A percentile compares a stretch with the other conserved stretches of the same genome.
Evolutionary conservation across 2,888 invertebrate species (phyloP).

Genomic region (Acrobasis repandana): DNA sequence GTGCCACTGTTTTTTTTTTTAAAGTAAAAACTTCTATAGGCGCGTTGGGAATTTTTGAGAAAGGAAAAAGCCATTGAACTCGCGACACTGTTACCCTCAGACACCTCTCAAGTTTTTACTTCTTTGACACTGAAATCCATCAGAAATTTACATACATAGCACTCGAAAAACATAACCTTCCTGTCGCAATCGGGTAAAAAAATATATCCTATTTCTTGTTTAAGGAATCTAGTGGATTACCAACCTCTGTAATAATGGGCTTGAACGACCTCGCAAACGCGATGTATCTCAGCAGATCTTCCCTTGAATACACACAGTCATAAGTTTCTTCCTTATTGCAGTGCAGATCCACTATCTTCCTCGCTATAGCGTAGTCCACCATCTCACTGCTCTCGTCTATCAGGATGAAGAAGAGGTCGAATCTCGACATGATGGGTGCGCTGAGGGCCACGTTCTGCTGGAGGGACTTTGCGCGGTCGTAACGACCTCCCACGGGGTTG

Average conservation of each 20-base stretch:
- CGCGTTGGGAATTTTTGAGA: too few species aligned
- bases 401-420: slow-evolving; percentile 98
- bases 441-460: slow-evolving; percentile 97
- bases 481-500: slow-evolving; percentile 98
- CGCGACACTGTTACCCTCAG: too few species aligned
- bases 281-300: slow-evolving; percentile 97
- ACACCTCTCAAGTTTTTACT: too few species aligned
- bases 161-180: too few species aligned
- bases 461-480: slow-evolving; percentile 96
- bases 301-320: slow-evolving; percentile 91
- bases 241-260: slow-evolving; percentile 90
- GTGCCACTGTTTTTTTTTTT: too few species aligned
- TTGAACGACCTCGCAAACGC: slow-evolving; percentile 98
- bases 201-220: too few species aligned
- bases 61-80: too few species aligned
- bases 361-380: slow-evolving; percentile 97
- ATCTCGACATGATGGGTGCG: slow-evolving; percentile 99
- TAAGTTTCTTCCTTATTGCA: slow-evolving; percentile 91
- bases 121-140: too few species aligned
- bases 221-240: slow-evolving; percentile 28
- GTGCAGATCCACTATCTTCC: slow-evolving; percentile 97
- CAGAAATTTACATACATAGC: too few species aligned
- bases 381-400: slow-evolving; percentile 95
- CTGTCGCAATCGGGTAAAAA: too few species aligned
- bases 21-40: too few species aligned